Evolutionary conservation across 2,113 vertebrate genomes (phyloP), one percentile per base, ranked within the genome.

Genomic region (Cygnus buccinator): DNA sequence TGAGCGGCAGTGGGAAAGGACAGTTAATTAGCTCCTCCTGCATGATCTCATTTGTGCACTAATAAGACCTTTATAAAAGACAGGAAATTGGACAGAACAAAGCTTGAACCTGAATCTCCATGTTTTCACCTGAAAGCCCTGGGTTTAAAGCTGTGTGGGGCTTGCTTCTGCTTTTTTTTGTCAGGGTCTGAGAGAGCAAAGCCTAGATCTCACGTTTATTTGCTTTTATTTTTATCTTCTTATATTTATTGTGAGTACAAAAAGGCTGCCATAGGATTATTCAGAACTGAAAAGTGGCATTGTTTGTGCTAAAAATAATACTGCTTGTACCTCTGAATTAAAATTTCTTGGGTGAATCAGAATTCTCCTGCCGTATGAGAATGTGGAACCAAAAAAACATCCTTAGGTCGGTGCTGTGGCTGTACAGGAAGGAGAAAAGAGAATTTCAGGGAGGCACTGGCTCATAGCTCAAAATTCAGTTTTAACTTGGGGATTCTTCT

Each of bases 391-490:
- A 83, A 75, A 13, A 61, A 50, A 66, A 78, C 25, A 37, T 37
- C 61, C 29, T 57, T 75, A 41, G 39, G 9, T 84, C n/a, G 79
- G 37, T 65, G 21, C 61, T 55, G 80, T 63, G 66, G 52, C 86
- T 92, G 46, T 74, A 62, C 15, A 37, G 70, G 70, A 77, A 81
- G 20, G 65, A 83, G 39, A 83, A 70, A 6, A 35, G 44, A 77
- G 76, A 91, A 76, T 78, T 85, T 26, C 70, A 77, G 74, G 73
- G 76, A 90, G 44, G 66, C 86, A 35, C 92, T 95, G 96, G 84
- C 84, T 92, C 41, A 4, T 29, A 87, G 65, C 74, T 76, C 44
- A 43, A 58, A 91, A 63, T 76, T 58, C 9, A 29, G 4, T 62
- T 80, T 92, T 82, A 93, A 41, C 41, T 83, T 89, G 91, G 86